Base-by-base conservation (phyloP, 2,888 invertebrate genomes). In the Drosophila mulleri region DNA sequence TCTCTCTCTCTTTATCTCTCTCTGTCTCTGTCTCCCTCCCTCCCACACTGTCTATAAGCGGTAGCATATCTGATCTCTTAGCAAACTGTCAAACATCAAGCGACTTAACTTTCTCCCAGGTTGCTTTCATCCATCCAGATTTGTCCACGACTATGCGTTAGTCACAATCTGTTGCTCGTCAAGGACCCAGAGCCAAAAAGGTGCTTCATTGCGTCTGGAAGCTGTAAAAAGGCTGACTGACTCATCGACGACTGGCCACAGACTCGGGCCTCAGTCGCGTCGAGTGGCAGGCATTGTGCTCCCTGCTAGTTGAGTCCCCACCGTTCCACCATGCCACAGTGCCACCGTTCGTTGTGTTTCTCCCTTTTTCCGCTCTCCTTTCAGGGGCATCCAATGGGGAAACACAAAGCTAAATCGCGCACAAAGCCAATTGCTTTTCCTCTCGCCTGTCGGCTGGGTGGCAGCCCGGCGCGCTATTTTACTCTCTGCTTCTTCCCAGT, bases 401-500 rank as follows among this genome's bases (percentile, higher is more conserved):
- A 65, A 67, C 73, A 82, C 82, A 85, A 82, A 75, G 80, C 78
- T 57, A 78, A 87, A 72, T 82, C 75, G 80, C 70, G 68, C 65
- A 83, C 86, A 83, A 83, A 83, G 83, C 80, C 85, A 83, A 83
- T 85, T 83, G 85, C 80, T 62, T 69, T 71, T 56, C 54, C 72
- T 66, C 78, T 60, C 61, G 67, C 39, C 45, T 29, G 32, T 14
- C 52, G 63, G 39, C 39, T 29, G 23, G 35, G 45, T 45, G 57
- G 58, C 35, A 54, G 32, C 37, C n/a, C 60, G 50, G 32, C 32
- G 39, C 44, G 26, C 63, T 53, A 12, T 42, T 29, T 39, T 18
- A 26, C 47, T 58, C 32, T 48, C 50, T 26, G 23, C 32, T 48
- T 35, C 8, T 42, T 32, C 23, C 23, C 48, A 83, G 88, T 78